phyloP scores from a whole-genome alignment of 2,888 invertebrate species.

The Syrista parreyssii region DNA sequence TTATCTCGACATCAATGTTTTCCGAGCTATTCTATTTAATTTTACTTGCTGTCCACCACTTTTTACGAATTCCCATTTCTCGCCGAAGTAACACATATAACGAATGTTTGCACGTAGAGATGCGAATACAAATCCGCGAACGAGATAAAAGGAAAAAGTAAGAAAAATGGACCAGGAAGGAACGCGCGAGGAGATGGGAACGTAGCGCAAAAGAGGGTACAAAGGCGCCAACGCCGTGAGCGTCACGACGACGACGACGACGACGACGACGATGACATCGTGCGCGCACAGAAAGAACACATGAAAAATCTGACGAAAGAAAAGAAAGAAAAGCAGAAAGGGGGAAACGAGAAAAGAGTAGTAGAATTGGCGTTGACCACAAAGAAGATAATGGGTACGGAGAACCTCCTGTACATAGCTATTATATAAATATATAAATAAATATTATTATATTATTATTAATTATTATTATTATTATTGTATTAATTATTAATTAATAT shows the following conservation, averaged over 20 bases:
- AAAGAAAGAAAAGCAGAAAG: not conserved
- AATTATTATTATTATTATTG: slow-evolving; percentile 56
- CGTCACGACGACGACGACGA: too few species aligned
- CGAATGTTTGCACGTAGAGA: too few species aligned
- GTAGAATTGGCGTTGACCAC: slow-evolving; percentile 9
- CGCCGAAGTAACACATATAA: too few species aligned
- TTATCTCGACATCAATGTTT: too few species aligned
- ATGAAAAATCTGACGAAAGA: slow-evolving; percentile 15
- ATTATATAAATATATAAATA: slow-evolving; percentile 55
- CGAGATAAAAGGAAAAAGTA: slow-evolving; percentile 15
- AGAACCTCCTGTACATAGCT: slow-evolving; percentile 59
- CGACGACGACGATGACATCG: too few species aligned
- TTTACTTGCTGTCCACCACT: too few species aligned
- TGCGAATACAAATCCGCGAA: slow-evolving; percentile 25
- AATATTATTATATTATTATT: slow-evolving; percentile 32
- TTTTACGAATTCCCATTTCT: too few species aligned
- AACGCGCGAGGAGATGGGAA: slow-evolving; percentile 11
- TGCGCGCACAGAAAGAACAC: slow-evolving; percentile 6
- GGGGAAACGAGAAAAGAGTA: slow-evolving; percentile 8
- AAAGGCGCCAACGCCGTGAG: not conserved
- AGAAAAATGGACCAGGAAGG: slow-evolving; percentile 19
- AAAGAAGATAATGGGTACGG: slow-evolving; percentile 39
- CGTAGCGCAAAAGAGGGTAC: slow-evolving; percentile 12
- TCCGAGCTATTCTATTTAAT: too few species aligned
- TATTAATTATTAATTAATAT: slow-evolving; percentile 49